These are phyloP conservation scores for Plebejus anna DNA, from an alignment of 2,888 invertebrate genomes.

Conservation along the genomic window DNA sequence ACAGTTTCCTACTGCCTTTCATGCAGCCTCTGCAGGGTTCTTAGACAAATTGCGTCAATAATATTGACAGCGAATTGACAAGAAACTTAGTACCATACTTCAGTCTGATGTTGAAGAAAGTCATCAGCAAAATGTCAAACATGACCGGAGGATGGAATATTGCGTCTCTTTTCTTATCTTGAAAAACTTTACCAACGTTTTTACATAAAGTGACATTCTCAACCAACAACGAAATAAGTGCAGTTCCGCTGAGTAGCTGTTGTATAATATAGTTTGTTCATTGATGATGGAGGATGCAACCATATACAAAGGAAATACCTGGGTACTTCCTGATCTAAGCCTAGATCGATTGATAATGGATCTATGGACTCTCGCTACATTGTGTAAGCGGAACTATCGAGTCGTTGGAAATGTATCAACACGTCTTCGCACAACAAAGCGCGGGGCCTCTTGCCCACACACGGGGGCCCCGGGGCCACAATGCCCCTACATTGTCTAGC, in stretches of 20 bases:
- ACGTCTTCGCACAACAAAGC: slow-evolving; percentile 8
- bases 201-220: no score
- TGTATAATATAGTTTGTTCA: background rate
- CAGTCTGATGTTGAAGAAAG: no score
- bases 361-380: background rate
- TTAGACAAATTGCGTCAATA: background rate
- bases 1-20: background rate
- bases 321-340: background rate
- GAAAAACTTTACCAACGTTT: background rate
- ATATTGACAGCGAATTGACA: background rate
- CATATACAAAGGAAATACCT: no score
- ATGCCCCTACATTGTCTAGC: slow-evolving; percentile 25
- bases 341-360: background rate
- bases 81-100: background rate
- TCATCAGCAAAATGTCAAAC: no score
- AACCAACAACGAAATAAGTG: no score
- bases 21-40: background rate
- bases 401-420: slow-evolving; percentile 13
- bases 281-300: background rate
- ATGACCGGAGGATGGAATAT: no score
- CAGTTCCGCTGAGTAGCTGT: background rate
- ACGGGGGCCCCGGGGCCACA: slow-evolving; percentile 12
- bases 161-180: background rate
- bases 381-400: slow-evolving; percentile 9
- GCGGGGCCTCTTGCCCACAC: slow-evolving; percentile 15